phyloP scores from a whole-genome alignment of 35 echinoderm and acorn worm species.

The Diadema setosum region DNA sequence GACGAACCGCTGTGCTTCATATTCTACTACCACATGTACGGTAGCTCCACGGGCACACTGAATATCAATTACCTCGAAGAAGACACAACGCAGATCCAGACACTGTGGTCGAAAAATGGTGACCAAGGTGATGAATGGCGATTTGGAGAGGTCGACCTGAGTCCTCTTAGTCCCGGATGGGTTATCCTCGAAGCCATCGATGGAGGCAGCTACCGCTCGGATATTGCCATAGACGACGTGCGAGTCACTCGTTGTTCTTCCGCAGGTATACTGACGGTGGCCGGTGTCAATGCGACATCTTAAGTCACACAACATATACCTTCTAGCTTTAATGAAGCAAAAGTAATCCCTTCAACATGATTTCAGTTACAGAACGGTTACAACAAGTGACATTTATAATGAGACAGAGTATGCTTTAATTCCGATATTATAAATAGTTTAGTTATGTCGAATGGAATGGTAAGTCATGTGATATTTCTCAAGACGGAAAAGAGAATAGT shows the following conservation, averaged over 20 bases:
- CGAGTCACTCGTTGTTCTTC: background rate
- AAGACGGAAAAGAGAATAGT: no score
- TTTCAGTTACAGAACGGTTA: no score
- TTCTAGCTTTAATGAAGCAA: no score
- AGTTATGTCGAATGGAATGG: no score
- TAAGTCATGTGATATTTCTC: no score
- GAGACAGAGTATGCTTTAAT: no score
- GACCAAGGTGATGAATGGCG: background rate
- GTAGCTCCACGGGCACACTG: background rate
- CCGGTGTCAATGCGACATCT: no score
- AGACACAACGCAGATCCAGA: background rate
- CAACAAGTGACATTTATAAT: no score
- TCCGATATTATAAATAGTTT: no score
- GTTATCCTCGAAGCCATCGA: background rate
- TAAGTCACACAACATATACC: no score
- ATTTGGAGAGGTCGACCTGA: background rate
- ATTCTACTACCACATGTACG: background rate
- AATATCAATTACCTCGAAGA: background rate
- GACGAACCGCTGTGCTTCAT: background rate
- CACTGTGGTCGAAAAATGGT: background rate
- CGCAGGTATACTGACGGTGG: background rate
- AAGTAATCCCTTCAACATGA: no score
- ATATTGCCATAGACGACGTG: background rate
- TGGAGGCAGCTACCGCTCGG: background rate
- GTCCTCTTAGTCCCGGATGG: background rate